A percentile compares a stretch with the other conserved stretches of the same genome.
These are phyloP conservation scores for Parazoanthus atlanticus DNA, from an alignment of 92 coral and sea anemone genomes.

Conservation along the genomic window DNA sequence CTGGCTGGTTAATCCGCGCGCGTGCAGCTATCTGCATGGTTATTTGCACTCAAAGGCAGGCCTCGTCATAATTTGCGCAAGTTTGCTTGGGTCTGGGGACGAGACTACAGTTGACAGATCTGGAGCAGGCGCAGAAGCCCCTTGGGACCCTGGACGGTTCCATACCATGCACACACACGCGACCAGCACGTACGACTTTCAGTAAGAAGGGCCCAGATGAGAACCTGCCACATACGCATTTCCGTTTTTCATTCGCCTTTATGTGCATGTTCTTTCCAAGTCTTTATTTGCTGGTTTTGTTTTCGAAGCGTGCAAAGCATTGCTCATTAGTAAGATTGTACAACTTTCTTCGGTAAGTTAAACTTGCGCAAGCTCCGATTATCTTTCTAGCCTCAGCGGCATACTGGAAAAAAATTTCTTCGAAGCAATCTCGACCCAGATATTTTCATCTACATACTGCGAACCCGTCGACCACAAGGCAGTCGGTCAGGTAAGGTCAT, in stretches of 20 bases:
- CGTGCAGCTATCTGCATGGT: no score
- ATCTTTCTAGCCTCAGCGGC: neutral
- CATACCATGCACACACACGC: neutral
- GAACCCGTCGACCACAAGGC: neutral
- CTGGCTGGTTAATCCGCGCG: no score
- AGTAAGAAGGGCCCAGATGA: neutral
- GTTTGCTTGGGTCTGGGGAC: neutral
- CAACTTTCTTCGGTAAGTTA: neutral
- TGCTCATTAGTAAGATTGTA: neutral
- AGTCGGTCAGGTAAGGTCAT: neutral
- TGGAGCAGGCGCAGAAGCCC: neutral
- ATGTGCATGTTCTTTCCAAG: neutral
- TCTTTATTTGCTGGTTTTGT: neutral
- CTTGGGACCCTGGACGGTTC: neutral
- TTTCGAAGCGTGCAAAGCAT: neutral
- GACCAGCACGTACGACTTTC: neutral
- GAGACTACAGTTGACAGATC: neutral
- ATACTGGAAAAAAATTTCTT: neutral
- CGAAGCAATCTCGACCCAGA: neutral
- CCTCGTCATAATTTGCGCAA: no score
- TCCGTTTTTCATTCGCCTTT: neutral
- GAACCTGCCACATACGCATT: neutral
- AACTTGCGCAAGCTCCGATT: neutral
- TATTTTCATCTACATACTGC: neutral
- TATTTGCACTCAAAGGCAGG: no score